Percentiles rank a stretch among this genome's conserved stretches.
These are phyloP conservation scores for Lasiurus cinereus DNA, from an alignment of 2,113 vertebrate species.

Conservation along the genomic window DNA sequence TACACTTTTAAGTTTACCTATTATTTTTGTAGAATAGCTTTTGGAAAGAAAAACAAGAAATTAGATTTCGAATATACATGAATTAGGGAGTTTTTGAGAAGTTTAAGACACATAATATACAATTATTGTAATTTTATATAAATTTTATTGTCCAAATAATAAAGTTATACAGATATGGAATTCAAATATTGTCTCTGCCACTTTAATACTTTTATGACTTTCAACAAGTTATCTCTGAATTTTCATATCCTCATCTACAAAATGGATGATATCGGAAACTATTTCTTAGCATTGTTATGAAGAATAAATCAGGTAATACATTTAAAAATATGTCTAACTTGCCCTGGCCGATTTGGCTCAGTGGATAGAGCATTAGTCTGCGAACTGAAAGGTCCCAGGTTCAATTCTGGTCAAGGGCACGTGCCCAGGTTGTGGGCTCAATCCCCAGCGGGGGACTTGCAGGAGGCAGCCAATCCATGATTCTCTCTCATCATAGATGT, in stretches of 20 bases:
- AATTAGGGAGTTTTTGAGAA: neutral
- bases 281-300: neutral
- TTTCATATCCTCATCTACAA: neutral
- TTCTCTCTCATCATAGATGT: too few species aligned
- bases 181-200: neutral
- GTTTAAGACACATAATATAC: neutral
- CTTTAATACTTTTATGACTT: neutral
- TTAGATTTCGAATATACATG: neutral
- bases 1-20: constrained; percentile 39
- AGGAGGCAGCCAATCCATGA: too few species aligned
- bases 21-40: constrained; percentile 26
- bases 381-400: too few species aligned
- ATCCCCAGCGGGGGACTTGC: too few species aligned
- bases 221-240: neutral
- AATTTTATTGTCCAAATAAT: neutral
- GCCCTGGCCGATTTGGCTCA: too few species aligned
- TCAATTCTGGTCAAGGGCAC: too few species aligned
- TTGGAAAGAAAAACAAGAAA: neutral
- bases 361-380: too few species aligned
- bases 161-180: neutral
- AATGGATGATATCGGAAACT: neutral
- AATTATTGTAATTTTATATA: neutral
- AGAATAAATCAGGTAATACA: neutral
- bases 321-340: neutral
- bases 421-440: too few species aligned